These are phyloP conservation scores for Labrus mixtus DNA, from an alignment of 2,113 vertebrate genomes.

Conservation along the genomic window DNA sequence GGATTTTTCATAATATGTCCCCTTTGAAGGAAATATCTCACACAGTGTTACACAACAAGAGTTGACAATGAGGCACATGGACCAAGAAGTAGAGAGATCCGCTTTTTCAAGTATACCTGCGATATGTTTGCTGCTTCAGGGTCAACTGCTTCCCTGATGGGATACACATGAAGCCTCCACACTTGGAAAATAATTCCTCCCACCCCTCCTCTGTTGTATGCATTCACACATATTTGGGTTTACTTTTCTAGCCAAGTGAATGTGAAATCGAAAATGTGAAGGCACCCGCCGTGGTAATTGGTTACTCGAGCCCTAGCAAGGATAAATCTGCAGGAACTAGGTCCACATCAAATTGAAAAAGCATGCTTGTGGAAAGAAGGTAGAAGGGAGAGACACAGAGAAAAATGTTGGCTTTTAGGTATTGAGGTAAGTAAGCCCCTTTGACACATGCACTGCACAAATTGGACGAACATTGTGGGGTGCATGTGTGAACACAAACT, in stretches of 20 bases:
- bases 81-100: not conserved
- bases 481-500: no score
- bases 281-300: slow-evolving; percentile 51
- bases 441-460: not conserved
- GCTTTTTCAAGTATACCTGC: not conserved
- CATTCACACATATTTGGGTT: slow-evolving; percentile 52
- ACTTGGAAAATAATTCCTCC: slow-evolving; percentile 6
- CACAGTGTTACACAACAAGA: not conserved
- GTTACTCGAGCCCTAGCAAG: slow-evolving; percentile 34
- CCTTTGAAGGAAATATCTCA: no score
- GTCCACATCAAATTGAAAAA: slow-evolving; percentile 62
- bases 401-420: slow-evolving; percentile 2
- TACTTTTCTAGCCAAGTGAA: slow-evolving; percentile 54
- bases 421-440: not conserved
- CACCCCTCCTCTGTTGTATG: not conserved
- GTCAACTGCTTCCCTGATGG: slow-evolving; percentile 22
- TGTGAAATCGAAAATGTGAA: slow-evolving; percentile 59
- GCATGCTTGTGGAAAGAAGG: slow-evolving; percentile 34
- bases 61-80: not conserved
- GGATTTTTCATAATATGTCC: no score
- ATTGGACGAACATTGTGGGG: no score
- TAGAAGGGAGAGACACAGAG: slow-evolving; percentile 17
- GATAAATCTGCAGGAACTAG: slow-evolving; percentile 65
- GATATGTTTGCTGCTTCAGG: not conserved
- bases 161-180: not conserved